Evolutionary conservation across 2,888 invertebrate species (phyloP), one percentile per base, ranked within the genome.

Genomic region (Spodoptera littoralis): DNA sequence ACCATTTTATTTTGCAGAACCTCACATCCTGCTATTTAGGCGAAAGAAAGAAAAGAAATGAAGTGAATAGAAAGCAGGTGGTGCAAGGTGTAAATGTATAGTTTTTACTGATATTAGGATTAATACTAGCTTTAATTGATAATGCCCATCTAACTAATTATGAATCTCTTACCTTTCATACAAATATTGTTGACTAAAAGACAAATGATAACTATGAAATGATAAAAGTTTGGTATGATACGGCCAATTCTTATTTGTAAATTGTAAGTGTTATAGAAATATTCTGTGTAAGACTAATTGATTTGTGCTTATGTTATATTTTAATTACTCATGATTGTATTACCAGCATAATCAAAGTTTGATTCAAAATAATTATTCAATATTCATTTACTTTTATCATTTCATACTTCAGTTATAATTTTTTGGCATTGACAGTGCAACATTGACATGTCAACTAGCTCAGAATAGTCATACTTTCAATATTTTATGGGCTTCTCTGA

Each of bases 11-110:
- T 73, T 82, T 81, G 57, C 96, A 97, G 98, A 99, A 87, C 99
- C 98, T 12, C 98, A 98, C 83, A 97, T 99, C 85, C 92, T 99
- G 75, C 95, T 99, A 58, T 99, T 99, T 93, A 96, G 96, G 89
- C 95, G 97, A 88, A 96, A 96, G 87, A 97, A 96, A 43, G 90
- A 90, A 60, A 91, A 86, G 64, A 89, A 93, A 70, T 91, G 81
- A 89, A 93, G 71, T 91, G 81, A 87, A 69, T 24, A 41, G 9
- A 48, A 64, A 27, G 30, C 42, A 6, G 56, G 36, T 65, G 66
- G 67, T 56, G 56, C 73, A 65, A 77, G 78, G 66, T 84, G 77
- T 85, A 80, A 83, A 84, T 91, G 87, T 90, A 88, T 83, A 90
- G 84, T 80, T 83, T 62, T 82, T 80, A 75, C 76, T 79, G 82